Evolutionary conservation across 1,140 invertebrate genomes (phyloP).

Genomic region (Trichonephila clavipes): DNA sequence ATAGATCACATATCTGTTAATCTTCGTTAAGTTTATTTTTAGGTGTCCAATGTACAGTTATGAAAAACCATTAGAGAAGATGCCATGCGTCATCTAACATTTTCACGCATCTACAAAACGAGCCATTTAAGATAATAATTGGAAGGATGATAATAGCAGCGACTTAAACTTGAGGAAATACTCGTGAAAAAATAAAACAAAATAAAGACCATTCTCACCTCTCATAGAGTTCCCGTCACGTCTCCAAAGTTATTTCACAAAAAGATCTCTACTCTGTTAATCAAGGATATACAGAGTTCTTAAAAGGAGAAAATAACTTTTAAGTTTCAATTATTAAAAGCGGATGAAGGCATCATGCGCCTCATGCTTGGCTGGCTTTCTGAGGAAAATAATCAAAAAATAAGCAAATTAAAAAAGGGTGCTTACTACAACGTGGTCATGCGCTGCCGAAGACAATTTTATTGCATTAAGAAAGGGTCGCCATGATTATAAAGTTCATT

Average conservation of each 20-base stretch:
- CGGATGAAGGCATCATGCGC: conserved; percentile 66
- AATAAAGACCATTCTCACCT: conserved; percentile 44
- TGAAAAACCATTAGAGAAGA: conserved; percentile 11
- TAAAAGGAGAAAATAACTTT: conserved; percentile 33
- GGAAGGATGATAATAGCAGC: conserved; percentile 16
- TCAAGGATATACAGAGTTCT: conserved; percentile 62
- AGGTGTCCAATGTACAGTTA: not conserved
- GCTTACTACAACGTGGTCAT: conserved; percentile 49
- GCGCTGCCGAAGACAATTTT: conserved; percentile 67
- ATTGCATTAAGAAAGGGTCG: conserved; percentile 53
- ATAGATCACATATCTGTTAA: not conserved
- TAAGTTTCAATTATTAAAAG: conserved; percentile 73
- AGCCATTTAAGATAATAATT: conserved; percentile 53
- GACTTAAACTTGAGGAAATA: not conserved
- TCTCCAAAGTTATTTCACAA: conserved; percentile 45
- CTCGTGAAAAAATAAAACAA: not conserved
- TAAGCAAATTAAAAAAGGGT: conserved; percentile 43
- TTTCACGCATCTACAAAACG: conserved; percentile 52
- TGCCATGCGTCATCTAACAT: conserved; percentile 45
- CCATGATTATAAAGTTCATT: conserved; percentile 59
- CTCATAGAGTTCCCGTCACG: conserved; percentile 26
- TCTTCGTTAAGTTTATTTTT: conserved; percentile 2
- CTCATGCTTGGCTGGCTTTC: conserved; percentile 48
- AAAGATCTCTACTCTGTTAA: conserved; percentile 69
- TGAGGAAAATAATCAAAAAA: conserved; percentile 57